Evolutionary conservation across 2,113 vertebrate species (phyloP).

Genomic region (Vicugna pacos): DNA sequence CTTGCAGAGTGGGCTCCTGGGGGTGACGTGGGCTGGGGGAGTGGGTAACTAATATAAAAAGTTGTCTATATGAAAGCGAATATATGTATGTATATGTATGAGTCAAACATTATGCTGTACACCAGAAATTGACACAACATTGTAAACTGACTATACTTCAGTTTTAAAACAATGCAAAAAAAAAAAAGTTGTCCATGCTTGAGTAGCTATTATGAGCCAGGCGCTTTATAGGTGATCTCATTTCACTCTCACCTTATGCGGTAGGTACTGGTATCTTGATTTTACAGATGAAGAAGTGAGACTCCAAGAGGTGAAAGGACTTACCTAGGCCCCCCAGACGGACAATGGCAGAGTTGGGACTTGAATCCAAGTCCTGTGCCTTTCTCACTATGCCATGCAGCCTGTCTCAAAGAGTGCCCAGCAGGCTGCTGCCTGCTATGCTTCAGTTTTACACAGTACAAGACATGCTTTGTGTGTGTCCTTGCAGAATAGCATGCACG

Average conservation of each 20-base stretch:
- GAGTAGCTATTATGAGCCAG: not conserved
- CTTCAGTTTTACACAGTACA: slow-evolving; percentile 35
- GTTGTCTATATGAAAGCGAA: not conserved
- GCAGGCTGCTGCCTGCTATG: not conserved
- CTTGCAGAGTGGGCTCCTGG: not conserved
- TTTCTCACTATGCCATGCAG: not conserved
- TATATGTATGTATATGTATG: no score
- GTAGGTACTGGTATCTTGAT: not conserved
- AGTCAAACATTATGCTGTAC: no score
- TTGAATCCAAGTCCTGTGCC: slow-evolving; percentile 36
- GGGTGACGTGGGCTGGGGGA: not conserved
- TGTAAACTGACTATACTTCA: no score
- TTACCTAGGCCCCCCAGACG: not conserved
- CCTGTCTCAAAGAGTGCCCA: slow-evolving; percentile 31
- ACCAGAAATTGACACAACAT: no score
- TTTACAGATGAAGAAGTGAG: not conserved
- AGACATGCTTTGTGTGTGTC: not conserved
- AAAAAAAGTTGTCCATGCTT: not conserved
- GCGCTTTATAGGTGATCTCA: not conserved
- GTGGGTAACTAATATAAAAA: not conserved
- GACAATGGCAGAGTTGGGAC: not conserved
- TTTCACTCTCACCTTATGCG: not conserved
- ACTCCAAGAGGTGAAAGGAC: not conserved
- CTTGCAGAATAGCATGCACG: not conserved
- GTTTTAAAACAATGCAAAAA: no score